Evolutionary conservation across 2,888 invertebrate species (phyloP).

Genomic region (Pelosia muscerda): DNA sequence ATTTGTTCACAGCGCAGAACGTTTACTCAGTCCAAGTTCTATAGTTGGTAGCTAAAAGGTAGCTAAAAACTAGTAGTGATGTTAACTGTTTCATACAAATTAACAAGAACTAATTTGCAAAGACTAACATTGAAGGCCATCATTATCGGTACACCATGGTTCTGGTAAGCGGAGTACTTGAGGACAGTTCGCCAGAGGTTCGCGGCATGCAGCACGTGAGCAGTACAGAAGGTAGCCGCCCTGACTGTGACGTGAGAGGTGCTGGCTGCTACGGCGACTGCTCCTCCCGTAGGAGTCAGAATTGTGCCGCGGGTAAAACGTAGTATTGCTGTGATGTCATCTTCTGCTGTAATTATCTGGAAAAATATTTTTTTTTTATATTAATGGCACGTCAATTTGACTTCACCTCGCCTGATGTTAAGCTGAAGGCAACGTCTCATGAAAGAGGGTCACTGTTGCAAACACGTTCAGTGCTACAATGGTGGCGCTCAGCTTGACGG

Average conservation of each 20-base stretch:
- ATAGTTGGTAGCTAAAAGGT: no score
- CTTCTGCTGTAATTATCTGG: conserved; percentile 78
- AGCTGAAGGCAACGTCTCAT: no score
- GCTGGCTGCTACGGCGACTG: conserved; percentile 59
- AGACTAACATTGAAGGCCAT: conserved; percentile 60
- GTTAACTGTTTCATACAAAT: no score
- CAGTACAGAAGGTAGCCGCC: conserved; percentile 78
- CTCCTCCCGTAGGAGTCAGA: conserved; percentile 63
- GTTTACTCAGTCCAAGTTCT: no score
- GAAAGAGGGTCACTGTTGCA: no score
- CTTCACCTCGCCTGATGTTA: no score
- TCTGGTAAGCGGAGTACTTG: conserved; percentile 60
- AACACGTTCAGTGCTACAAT: no score
- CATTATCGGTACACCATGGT: conserved; percentile 58
- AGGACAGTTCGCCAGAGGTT: conserved; percentile 68
- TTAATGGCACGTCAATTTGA: no score
- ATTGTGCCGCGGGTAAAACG: conserved; percentile 74
- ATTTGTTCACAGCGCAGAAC: no score
- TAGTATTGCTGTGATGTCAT: conserved; percentile 73
- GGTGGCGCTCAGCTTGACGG: no score
- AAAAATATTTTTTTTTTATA: neutral
- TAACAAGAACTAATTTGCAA: no score
- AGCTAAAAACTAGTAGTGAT: no score
- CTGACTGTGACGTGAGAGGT: conserved; percentile 67
- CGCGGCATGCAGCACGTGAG: conserved; percentile 63